Evolutionary conservation across 2,888 invertebrate species (phyloP).

Genomic region (Eristalis arbustorum): DNA sequence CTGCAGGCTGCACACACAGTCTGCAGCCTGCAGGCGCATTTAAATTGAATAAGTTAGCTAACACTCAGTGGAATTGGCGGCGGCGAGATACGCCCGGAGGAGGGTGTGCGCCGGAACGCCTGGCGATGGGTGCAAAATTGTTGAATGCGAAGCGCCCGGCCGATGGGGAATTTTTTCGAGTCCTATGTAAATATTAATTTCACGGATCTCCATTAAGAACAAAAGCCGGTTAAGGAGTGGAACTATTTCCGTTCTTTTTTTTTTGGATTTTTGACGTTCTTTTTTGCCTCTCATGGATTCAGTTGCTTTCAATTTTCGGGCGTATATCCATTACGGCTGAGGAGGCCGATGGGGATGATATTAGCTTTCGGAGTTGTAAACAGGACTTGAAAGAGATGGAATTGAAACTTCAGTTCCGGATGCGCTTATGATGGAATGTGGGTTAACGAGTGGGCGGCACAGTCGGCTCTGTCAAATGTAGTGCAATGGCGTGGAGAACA

Average conservation of each 20-base stretch:
- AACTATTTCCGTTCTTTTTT: background rate
- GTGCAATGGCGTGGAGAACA: too few species aligned
- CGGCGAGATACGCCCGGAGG: background rate
- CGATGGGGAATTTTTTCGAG: slow-evolving; percentile 46
- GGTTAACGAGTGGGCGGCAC: background rate
- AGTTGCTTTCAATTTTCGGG: background rate
- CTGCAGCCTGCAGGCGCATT: slow-evolving; percentile 12
- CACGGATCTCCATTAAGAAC: slow-evolving; percentile 65
- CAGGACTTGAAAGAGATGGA: background rate
- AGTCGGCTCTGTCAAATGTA: background rate
- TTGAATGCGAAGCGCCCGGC: slow-evolving; percentile 40
- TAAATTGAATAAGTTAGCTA: slow-evolving; percentile 57
- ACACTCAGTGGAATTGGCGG: slow-evolving; percentile 46
- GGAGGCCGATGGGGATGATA: background rate
- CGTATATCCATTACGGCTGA: background rate
- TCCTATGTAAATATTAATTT: slow-evolving; percentile 67
- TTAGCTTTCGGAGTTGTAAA: background rate
- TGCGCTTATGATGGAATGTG: background rate
- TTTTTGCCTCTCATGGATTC: background rate
- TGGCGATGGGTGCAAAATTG: slow-evolving; percentile 29
- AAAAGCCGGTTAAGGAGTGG: slow-evolving; percentile 48
- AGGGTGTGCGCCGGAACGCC: background rate
- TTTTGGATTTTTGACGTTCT: background rate
- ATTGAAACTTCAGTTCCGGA: background rate
- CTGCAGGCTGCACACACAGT: slow-evolving; percentile 10